phyloP scores from a whole-genome alignment of 2,888 invertebrate genomes.

The Drosophila demipolita region DNA sequence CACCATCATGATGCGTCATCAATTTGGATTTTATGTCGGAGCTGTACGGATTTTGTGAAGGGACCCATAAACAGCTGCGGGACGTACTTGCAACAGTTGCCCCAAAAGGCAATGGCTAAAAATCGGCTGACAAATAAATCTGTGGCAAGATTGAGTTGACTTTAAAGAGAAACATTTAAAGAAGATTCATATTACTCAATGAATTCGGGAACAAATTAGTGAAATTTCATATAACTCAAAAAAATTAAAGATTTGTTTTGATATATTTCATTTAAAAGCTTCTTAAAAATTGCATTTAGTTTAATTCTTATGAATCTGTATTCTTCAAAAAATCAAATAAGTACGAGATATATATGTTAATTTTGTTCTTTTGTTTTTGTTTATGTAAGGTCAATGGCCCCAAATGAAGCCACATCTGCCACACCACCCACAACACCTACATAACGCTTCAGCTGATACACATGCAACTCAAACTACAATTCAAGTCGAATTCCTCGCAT shows the following conservation, averaged over 20 bases:
- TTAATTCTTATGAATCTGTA: not conserved
- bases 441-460: constrained; percentile 29
- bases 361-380: not conserved
- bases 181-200: not conserved
- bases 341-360: not conserved
- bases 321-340: not conserved
- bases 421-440: not conserved
- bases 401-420: not conserved
- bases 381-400: constrained; percentile 23
- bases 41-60: constrained; percentile 26
- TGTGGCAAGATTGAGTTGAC: constrained; percentile 1
- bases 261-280: not conserved
- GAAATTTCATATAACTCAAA: not conserved
- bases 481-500: constrained; percentile 56
- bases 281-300: not conserved
- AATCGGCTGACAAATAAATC: constrained; percentile 23
- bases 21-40: constrained; percentile 65
- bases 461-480: constrained; percentile 38
- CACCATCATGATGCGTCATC: constrained; percentile 72
- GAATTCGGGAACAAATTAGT: not conserved
- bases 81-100: constrained; percentile 38
- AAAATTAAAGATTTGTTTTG: not conserved
- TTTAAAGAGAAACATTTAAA: not conserved
- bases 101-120: constrained; percentile 23
- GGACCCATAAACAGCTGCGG: constrained; percentile 54